phyloP scores from a whole-genome alignment of 1,140 invertebrate species.

The Potamilus streckersoni region DNA sequence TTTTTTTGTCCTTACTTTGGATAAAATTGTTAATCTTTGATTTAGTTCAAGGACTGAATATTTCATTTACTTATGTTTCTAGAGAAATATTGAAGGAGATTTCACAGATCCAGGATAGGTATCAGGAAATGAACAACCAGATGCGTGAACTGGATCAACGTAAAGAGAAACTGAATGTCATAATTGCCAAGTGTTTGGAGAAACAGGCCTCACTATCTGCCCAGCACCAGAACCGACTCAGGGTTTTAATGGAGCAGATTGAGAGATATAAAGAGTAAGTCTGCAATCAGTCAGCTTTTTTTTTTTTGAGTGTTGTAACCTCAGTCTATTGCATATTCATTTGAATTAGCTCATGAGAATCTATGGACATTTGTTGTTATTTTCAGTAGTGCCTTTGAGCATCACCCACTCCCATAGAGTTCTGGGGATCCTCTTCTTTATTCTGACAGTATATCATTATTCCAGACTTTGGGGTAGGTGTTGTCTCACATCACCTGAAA shows the following conservation, averaged over 20 bases:
- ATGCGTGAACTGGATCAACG: constrained; percentile 17
- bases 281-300: not conserved
- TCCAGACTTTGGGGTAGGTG: too few species aligned
- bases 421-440: too few species aligned
- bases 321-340: too few species aligned
- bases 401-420: too few species aligned
- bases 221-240: constrained; percentile 41
- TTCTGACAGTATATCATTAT: too few species aligned
- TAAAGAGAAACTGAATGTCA: constrained; percentile 34
- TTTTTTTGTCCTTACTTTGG: too few species aligned
- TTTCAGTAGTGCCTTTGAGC: too few species aligned
- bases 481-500: too few species aligned
- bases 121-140: constrained; percentile 29
- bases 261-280: constrained; percentile 27
- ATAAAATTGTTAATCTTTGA: too few species aligned
- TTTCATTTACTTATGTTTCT: not conserved
- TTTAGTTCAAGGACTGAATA: not conserved
- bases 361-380: too few species aligned
- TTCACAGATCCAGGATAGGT: constrained; percentile 29
- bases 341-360: too few species aligned
- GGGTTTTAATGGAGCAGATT: constrained; percentile 28
- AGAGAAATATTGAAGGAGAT: constrained; percentile 40
- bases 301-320: too few species aligned
- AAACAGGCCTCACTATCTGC: constrained; percentile 38
- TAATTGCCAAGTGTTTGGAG: constrained; percentile 31